phyloP scores from a whole-genome alignment of 2,888 invertebrate species.

The Anoplius nigerrimus region DNA sequence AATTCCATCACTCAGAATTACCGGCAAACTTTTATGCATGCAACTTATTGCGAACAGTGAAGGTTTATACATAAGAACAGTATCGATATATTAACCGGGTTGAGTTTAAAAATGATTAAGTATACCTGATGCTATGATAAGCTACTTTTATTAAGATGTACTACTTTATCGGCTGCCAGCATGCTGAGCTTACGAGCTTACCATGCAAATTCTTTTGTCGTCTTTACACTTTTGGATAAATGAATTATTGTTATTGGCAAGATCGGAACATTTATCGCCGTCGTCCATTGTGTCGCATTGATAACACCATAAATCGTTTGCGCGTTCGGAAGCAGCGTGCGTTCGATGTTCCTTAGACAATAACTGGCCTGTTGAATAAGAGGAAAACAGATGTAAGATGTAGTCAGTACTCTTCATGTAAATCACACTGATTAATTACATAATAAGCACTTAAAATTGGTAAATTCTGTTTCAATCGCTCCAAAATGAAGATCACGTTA shows the following conservation, averaged over 20 bases:
- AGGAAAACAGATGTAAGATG: background rate
- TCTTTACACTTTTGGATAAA: conserved; percentile 85
- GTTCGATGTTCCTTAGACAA: conserved; percentile 84
- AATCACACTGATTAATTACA: background rate
- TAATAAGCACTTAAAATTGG: too few species aligned
- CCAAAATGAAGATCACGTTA: too few species aligned
- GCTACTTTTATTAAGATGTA: too few species aligned
- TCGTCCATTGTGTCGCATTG: conserved; percentile 87
- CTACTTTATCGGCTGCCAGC: too few species aligned
- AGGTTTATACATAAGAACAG: too few species aligned
- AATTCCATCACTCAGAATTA: background rate
- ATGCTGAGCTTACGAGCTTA: conserved; percentile 77
- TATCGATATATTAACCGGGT: too few species aligned
- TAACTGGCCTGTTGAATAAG: conserved; percentile 63
- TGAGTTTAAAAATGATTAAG: too few species aligned
- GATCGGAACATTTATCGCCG: conserved; percentile 83
- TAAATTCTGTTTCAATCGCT: too few species aligned
- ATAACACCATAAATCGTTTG: conserved; percentile 89
- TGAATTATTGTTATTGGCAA: conserved; percentile 79
- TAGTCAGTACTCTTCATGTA: too few species aligned
- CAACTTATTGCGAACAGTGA: too few species aligned
- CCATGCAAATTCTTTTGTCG: conserved; percentile 88
- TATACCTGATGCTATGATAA: too few species aligned
- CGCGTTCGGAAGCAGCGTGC: conserved; percentile 85
- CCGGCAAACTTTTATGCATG: background rate